phyloP scores from a whole-genome alignment of 2,113 vertebrate genomes.

The Osmerus mordax region DNA sequence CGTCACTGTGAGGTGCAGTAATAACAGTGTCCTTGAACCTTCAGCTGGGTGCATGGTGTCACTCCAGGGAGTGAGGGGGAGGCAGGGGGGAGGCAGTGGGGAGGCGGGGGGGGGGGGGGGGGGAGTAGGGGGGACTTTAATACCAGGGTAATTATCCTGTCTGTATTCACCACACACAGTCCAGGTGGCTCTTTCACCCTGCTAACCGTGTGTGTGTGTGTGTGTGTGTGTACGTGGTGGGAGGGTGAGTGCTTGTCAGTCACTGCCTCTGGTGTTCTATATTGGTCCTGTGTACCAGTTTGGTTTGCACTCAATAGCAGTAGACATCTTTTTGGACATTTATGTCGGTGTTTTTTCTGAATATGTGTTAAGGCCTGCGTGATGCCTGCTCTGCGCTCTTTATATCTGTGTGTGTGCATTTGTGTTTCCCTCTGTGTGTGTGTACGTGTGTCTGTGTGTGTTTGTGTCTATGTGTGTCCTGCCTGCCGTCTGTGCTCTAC shows the following conservation, averaged over 20 bases:
- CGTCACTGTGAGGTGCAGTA: background rate
- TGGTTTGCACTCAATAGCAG: too few species aligned
- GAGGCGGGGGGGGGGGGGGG: too few species aligned
- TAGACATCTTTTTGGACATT: background rate
- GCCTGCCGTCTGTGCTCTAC: conserved; percentile 71
- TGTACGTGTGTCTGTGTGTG: conserved; percentile 13
- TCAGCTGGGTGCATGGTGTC: conserved; percentile 36
- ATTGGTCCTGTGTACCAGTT: background rate
- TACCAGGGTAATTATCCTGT: conserved; percentile 62
- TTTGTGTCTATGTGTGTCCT: conserved; percentile 16
- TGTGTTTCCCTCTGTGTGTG: conserved; percentile 44
- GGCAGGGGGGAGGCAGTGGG: too few species aligned
- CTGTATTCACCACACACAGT: conserved; percentile 34
- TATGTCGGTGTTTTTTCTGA: conserved; percentile 11
- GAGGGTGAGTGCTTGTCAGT: background rate
- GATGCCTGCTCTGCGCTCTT: conserved; percentile 12
- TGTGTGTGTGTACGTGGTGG: conserved; percentile 15
- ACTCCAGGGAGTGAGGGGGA: too few species aligned
- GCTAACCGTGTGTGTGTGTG: conserved; percentile 6
- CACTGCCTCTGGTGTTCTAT: background rate
- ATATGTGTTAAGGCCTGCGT: conserved; percentile 9
- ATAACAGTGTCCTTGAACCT: conserved; percentile 59
- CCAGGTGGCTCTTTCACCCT: conserved; percentile 50
- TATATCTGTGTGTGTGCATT: conserved; percentile 37
- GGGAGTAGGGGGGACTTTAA: conserved; percentile 50